Base-by-base conservation (phyloP, 23 tunicate genomes). In the Trididemnum miniatum region DNA sequence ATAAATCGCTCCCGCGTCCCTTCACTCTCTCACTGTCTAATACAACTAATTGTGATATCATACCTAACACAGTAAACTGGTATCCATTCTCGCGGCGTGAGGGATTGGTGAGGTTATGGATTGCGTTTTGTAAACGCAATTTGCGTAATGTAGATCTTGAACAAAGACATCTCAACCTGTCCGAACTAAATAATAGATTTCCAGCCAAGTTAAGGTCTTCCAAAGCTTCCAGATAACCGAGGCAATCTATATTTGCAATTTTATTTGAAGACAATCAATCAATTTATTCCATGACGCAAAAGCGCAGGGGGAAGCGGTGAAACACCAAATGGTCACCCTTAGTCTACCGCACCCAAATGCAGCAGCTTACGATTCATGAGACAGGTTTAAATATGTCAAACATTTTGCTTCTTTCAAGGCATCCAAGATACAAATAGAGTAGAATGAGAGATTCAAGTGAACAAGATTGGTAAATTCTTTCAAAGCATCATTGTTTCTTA, bases 1-100 rank as follows among this genome's bases (percentile, higher is more conserved):
- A 73, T 1, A 91, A 37, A 26, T 85, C 90, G 65, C 90, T 91
- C 3, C 97, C 97, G 24, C 86, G 71, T 0, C 97, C 97, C 23
- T 82, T 82, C 32, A 91, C 85, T 59, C 90, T 44, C 35, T 74
- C 85, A 89, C 89, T 89, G 50, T 89, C 86, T 20, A 89, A 26
- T 30, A 62, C 64, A 22, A 85, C 26, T 31, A 91, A 32, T 0
- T 82, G 63, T 12, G 90, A 84, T 4, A 91, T 36, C 84, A 91
- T 35, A 12, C 40, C 35, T 36, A 72, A 44, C 0, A 81, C 34
- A 37, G 85, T 79, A 25, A 76, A 52, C 4, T 91, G 87, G 50
- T 91, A 91, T 20, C 76, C 71, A 25, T 81, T 29, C 25, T 74
- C 76, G 9, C 82, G 77, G 63, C 97, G 86, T 1, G 82, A 29